Evolutionary conservation across 2,797 vertebrate genomes (phyloP).

Genomic region (Rhodeus uyekii): DNA sequence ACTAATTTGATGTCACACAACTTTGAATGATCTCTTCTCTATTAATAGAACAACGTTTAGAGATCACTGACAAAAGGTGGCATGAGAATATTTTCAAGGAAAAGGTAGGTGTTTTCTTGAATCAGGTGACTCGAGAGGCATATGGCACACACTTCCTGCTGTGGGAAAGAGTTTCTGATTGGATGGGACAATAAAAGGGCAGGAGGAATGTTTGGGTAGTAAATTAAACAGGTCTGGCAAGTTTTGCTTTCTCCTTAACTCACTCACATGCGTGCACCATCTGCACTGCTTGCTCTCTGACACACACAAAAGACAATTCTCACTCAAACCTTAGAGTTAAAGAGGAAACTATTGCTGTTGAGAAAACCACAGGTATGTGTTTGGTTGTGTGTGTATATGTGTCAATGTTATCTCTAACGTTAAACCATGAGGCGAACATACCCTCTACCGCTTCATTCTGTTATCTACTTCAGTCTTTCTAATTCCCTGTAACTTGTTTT

Average conservation of each 20-base stretch:
- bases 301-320: neutral
- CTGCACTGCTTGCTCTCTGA: neutral
- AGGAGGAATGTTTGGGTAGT: slow-evolving; percentile 1
- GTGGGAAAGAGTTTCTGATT: slow-evolving; percentile 31
- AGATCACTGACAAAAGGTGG: neutral
- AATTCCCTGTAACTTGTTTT: slow-evolving; percentile 1
- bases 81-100: neutral
- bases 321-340: neutral
- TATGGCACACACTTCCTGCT: slow-evolving; percentile 37
- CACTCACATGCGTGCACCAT: slow-evolving; percentile 13
- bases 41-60: neutral
- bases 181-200: slow-evolving; percentile 10
- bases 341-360: neutral
- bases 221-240: slow-evolving; percentile 45
- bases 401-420: neutral
- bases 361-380: slow-evolving; percentile 8
- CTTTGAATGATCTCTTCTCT: neutral
- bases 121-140: slow-evolving; percentile 37
- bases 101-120: neutral
- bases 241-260: slow-evolving; percentile 44
- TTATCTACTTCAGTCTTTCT: neutral
- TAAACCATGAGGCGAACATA: neutral
- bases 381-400: slow-evolving; percentile 47
- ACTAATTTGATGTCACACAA: neutral
- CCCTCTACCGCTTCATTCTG: neutral